phyloP scores from a whole-genome alignment of 2,113 vertebrate genomes.

The Corythoichthys intestinalis region DNA sequence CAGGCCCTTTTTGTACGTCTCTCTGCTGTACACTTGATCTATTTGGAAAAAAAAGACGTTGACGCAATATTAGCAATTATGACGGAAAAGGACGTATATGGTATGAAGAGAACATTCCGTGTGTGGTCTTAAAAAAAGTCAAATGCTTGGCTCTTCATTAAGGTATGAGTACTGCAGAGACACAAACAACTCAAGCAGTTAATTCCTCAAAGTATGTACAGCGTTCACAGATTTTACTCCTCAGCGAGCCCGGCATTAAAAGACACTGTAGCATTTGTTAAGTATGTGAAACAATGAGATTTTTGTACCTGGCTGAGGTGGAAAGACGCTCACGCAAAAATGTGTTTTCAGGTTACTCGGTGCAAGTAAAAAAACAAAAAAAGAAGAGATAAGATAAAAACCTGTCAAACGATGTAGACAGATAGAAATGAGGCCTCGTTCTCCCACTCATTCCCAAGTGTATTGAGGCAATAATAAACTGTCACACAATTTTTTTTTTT shows the following conservation, averaged over 20 bases:
- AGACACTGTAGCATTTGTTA: neutral
- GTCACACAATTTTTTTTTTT: slow-evolving; percentile 32
- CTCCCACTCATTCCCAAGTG: slow-evolving; percentile 32
- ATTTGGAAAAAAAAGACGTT: too few species aligned
- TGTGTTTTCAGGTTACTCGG: neutral
- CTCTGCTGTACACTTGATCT: neutral
- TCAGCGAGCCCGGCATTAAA: neutral
- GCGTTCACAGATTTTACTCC: neutral
- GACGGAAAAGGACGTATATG: slow-evolving; percentile 5
- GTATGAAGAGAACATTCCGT: slow-evolving; percentile 35
- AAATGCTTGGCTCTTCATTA: slow-evolving; percentile 28
- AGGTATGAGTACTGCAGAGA: slow-evolving; percentile 33
- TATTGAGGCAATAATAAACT: slow-evolving; percentile 40
- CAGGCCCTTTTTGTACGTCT: neutral
- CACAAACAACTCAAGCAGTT: slow-evolving; percentile 35
- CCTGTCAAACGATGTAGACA: slow-evolving; percentile 11
- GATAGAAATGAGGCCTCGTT: slow-evolving; percentile 32
- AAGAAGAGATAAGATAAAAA: slow-evolving; percentile 10
- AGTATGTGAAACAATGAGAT: neutral
- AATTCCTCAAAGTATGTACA: slow-evolving; percentile 23
- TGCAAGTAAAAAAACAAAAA: neutral
- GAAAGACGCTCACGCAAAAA: neutral
- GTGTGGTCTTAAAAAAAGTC: slow-evolving; percentile 18
- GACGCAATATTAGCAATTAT: neutral
- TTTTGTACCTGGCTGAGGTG: neutral